These are phyloP conservation scores for Akabosia matsudoensis DNA, from an alignment of 1,140 invertebrate genomes.

Conservation along the genomic window DNA sequence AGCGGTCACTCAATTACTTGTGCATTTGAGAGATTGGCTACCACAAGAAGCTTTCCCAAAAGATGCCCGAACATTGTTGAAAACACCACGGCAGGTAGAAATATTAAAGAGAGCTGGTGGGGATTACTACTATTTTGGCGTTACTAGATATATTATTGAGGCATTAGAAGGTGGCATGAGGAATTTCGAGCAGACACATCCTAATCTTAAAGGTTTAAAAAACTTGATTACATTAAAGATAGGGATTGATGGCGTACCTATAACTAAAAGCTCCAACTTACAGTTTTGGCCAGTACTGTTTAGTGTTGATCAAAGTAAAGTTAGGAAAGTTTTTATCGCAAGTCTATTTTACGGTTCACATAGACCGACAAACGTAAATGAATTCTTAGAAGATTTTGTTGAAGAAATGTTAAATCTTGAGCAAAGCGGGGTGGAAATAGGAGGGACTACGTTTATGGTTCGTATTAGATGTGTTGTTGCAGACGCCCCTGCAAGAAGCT, in stretches of 20 bases:
- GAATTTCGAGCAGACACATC: not conserved
- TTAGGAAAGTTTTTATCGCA: not conserved
- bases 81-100: not conserved
- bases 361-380: not conserved
- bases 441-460: not conserved
- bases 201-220: not conserved
- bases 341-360: not conserved
- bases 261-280: not conserved
- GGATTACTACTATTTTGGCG: not conserved
- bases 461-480: slow-evolving; percentile 27
- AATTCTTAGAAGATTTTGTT: slow-evolving; percentile 4
- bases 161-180: not conserved
- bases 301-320: not conserved
- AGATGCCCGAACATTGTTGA: not conserved
- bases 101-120: not conserved
- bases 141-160: not conserved
- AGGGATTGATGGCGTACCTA: not conserved
- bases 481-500: slow-evolving; percentile 52
- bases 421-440: not conserved
- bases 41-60: not conserved
- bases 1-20: not conserved
- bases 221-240: not conserved
- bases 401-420: not conserved
- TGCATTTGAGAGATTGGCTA: not conserved
- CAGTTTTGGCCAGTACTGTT: not conserved